Evolutionary conservation across 2,113 vertebrate species (phyloP), one percentile per base, ranked within the genome.

Genomic region (Suncus etruscus): DNA sequence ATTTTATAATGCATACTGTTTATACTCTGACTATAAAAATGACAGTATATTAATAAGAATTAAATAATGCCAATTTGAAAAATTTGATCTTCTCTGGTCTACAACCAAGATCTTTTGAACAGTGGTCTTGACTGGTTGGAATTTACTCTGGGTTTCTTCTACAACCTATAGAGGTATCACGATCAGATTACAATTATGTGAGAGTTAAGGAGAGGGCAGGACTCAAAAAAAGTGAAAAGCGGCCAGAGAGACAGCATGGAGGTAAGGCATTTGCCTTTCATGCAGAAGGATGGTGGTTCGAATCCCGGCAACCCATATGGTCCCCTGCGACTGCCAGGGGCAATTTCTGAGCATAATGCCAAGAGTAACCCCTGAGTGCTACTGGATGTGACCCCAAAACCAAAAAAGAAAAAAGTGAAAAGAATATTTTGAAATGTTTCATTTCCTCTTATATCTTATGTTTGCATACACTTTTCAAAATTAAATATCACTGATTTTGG

Each of bases 391-490:
- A 39, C 39, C 39, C 39, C 39, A 39, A 5, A 5, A 39, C 39
- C 58, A 61, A 15, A 54, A 61, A 61, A 15, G 7, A 61, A 61
- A 22, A 61, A 61, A 22, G 58, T 61, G 58, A 61, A 61, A 61
- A 16, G 25, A 66, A 66, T 66, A 10, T 10, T 29, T 20, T 29
- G 27, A 25, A 66, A 3, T 25, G 25, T 27, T 66, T 66, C 27
- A 29, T 66, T 25, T 74, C 11, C 39, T 63, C 66, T 77, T 29
- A 66, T 9, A 4, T 81, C 81, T 91, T 6, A 8, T 84, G 66
- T 70, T 63, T 72, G 27, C 74, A 90, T 84, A 20, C 11, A 66
- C 58, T 87, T 82, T 87, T 81, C 48, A 90, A 51, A 66, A 50
- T 58, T 81, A 77, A 94, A 90, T 14, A 27, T 32, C 24, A 51